Conservation (phyloP, 2,888 invertebrate genomes). For the Diabrotica balteata region DNA sequence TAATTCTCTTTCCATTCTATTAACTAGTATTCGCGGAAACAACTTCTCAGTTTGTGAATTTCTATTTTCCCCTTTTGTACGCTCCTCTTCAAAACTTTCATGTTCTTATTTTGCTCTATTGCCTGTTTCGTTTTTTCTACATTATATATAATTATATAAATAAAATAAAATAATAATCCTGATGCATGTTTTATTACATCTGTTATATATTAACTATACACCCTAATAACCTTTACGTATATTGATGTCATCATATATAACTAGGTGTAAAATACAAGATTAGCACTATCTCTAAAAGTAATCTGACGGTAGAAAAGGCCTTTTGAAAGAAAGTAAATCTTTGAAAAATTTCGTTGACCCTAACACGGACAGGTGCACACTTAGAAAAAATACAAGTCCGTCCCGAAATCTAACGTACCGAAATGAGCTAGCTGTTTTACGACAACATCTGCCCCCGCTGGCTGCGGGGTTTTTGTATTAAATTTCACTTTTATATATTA, state of each 20-base stretch:
- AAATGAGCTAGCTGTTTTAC: constrained; percentile 10
- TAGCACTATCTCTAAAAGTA: constrained; percentile 11
- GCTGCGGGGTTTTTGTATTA: constrained; percentile 8
- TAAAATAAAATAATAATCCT: too few relatives aligned
- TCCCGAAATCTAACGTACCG: constrained; percentile 18
- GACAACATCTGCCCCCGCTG: constrained; percentile 18
- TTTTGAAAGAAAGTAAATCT: constrained; percentile 17
- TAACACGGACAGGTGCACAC: constrained; percentile 14
- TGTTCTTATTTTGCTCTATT: too few relatives aligned
- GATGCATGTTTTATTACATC: too few relatives aligned
- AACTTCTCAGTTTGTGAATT: too few relatives aligned
- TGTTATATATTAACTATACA: too few relatives aligned
- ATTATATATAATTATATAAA: too few relatives aligned
- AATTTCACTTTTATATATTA: constrained; percentile 17
- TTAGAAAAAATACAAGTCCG: constrained; percentile 7
- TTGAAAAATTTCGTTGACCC: constrained; percentile 17
- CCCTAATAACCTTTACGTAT: background rate
- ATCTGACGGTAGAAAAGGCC: constrained; percentile 8
- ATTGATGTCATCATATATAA: constrained; percentile 3
- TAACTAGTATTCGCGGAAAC: too few relatives aligned
- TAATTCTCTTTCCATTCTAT: too few relatives aligned
- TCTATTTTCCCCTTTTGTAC: too few relatives aligned
- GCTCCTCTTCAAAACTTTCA: too few relatives aligned
- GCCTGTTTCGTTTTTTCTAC: too few relatives aligned
- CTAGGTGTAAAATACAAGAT: constrained; percentile 5